Evolutionary conservation across 2,797 vertebrate genomes (phyloP).

Genomic region (Schizopygopsis pylzovi): DNA sequence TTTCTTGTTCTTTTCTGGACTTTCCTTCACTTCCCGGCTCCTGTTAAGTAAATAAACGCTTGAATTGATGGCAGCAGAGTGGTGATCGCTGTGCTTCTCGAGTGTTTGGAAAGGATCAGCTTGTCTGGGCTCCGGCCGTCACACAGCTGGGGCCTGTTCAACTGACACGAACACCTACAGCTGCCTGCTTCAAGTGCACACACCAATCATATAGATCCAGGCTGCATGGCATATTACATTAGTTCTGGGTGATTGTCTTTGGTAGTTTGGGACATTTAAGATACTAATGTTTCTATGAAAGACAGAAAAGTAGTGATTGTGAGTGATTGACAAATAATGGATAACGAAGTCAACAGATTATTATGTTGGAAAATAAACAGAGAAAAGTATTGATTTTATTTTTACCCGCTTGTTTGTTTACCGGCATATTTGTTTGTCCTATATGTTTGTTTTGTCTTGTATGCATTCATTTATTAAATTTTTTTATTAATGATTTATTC

Average conservation of each 20-base stretch:
- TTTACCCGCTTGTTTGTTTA: background rate
- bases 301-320: too few species aligned
- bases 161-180: slow-evolving; percentile 38
- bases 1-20: background rate
- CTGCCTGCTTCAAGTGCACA: slow-evolving; percentile 7
- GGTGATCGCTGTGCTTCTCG: slow-evolving; percentile 39
- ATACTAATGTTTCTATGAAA: background rate
- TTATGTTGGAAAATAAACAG: background rate
- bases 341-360: background rate
- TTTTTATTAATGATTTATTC: too few species aligned
- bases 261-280: background rate
- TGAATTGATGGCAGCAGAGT: slow-evolving; percentile 43
- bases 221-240: slow-evolving; percentile 35
- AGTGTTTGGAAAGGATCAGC: slow-evolving; percentile 58
- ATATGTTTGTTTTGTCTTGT: background rate
- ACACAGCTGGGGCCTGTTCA: slow-evolving; percentile 42
- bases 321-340: background rate
- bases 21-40: slow-evolving; percentile 31
- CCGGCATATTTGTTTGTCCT: too few species aligned
- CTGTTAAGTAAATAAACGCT: slow-evolving; percentile 52
- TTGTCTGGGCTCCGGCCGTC: slow-evolving; percentile 53
- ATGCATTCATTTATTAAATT: too few species aligned
- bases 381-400: background rate
- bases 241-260: slow-evolving; percentile 23
- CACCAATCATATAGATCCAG: slow-evolving; percentile 1